Evolutionary conservation across 2,113 vertebrate genomes (phyloP), one percentile per base, ranked within the genome.

Genomic region (Chauna torquata): DNA sequence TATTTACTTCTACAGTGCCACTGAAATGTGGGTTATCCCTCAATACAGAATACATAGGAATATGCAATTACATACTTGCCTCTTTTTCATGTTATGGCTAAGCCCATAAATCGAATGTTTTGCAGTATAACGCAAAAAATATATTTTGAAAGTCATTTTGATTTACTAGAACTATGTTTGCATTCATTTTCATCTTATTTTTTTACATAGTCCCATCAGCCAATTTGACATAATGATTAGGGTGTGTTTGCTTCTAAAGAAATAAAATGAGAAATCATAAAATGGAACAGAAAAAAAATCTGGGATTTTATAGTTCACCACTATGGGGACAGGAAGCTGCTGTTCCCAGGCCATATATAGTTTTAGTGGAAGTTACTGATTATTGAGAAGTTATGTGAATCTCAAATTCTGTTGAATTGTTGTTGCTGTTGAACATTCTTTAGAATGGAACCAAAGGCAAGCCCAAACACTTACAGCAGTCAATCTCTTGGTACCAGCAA

Each of bases 261-360:
- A 93, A 70, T 11, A 65, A 76, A 66, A 90, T 45, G 6, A 64
- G 36, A 64, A 86, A 13, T 11, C 18, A 57, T 34, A 62, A 57
- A 75, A 50, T 1, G 34, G 45, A 2, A 8, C 13, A 5, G 1
- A 2, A 20, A 17, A 13, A 14, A 23, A 8, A 7, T 7, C 40
- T 14, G 24, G 45, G n/a, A 59, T 55, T 59, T 78, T 66, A 54
- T 20, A 45, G 40, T 86, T n/a, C 19, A 55, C 22, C 45, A 42
- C 20, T 47, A 59, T 6, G 25, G 24, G 20, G 16, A 42, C 7
- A 47, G 22, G 19, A 77, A 65, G 30, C 24, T 78, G 32, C 42
- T 79, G 27, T 40, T 62, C 22, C 34, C 16, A 55, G 18, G 16
- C 32, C 32, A 27, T 19, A 30, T 13, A 9, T 10, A 17, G 49